Evolutionary conservation across 1,140 invertebrate genomes (phyloP), one percentile per base, ranked within the genome.

Genomic region (Trialeurodes vaporariorum): DNA sequence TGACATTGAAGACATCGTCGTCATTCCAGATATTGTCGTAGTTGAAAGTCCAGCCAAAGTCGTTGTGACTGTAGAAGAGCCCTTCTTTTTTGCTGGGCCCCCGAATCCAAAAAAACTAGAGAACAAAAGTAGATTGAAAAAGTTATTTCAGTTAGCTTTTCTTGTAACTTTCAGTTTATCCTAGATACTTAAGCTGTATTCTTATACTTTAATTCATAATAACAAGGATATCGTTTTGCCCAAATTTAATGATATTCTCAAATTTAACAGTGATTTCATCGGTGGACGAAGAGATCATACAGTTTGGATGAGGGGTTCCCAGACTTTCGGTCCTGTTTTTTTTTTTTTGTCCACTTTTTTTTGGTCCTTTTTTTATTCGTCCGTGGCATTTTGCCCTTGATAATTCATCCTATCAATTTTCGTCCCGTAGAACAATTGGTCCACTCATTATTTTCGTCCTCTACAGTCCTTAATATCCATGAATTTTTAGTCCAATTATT

Each of bases 1-100:
- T 1, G 34, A 61, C 12, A 64, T 64, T 2, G 67, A 59, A 21
- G 67, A 58, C 22, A 67, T 77, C 70, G 84, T 75, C 63, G 85
- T 80, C 25, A 83, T 79, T 25, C 83, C 86, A 27, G 86, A 84
- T 60, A 88, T 85, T 62, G 82, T 78, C 75, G 91, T 94, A 77
- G 94, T 94, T 76, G 92, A 66, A 25, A 67, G 60, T 1, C 59
- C 66, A 17, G 67, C 64, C 9, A 65, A 60, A 22, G 67, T 27
- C 22, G 68, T 77, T 71, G 84, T 75, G 63, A 84, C 80, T 25
- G 83, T 86, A 27, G 86, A 84, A 59, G 88, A 86, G 62, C 82
- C 78, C 75, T 91, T 94, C 77, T 94, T 94, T 76, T 92, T 93
- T 17, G 86, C 85, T 70, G 87, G 89, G 23, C 72, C 72, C 13